Conservation (phyloP, 2,888 invertebrate species). For the Thumatha senex region DNA sequence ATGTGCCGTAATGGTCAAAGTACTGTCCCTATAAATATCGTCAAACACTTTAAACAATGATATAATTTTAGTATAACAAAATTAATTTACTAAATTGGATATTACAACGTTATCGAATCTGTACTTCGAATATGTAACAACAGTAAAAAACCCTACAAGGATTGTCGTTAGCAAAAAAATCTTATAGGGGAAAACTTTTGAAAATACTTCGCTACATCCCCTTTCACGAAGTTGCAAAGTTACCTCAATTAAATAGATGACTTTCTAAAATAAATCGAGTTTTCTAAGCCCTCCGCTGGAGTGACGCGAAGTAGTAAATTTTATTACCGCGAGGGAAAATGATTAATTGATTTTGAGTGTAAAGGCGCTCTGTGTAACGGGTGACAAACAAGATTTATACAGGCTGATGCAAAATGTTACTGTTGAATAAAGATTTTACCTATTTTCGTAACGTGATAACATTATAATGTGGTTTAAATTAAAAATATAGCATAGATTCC, state of each 20-base stretch:
- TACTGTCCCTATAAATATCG: no score
- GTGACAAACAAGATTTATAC: slow-evolving; percentile 51
- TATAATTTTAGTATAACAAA: no score
- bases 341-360: slow-evolving; percentile 54
- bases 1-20: no score
- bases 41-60: no score
- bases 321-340: slow-evolving; percentile 53
- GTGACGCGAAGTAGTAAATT: slow-evolving; percentile 57
- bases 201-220: slow-evolving; percentile 29
- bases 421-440: background rate
- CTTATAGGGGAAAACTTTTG: slow-evolving; percentile 29
- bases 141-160: slow-evolving; percentile 28
- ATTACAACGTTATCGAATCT: no score
- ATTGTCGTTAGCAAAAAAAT: slow-evolving; percentile 41
- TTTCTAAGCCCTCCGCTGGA: slow-evolving; percentile 37
- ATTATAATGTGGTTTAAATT: background rate
- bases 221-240: slow-evolving; percentile 47
- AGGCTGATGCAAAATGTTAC: slow-evolving; percentile 32
- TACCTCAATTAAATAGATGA: slow-evolving; percentile 57
- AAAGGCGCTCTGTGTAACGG: slow-evolving; percentile 37
- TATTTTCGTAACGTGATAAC: background rate
- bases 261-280: slow-evolving; percentile 52
- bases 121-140: no score
- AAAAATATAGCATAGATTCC: background rate
- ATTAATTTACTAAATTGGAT: no score